Percentiles rank a stretch among this genome's conserved stretches.
phyloP scores from a whole-genome alignment of 1,140 invertebrate species.

The Diploscapter pachys region DNA sequence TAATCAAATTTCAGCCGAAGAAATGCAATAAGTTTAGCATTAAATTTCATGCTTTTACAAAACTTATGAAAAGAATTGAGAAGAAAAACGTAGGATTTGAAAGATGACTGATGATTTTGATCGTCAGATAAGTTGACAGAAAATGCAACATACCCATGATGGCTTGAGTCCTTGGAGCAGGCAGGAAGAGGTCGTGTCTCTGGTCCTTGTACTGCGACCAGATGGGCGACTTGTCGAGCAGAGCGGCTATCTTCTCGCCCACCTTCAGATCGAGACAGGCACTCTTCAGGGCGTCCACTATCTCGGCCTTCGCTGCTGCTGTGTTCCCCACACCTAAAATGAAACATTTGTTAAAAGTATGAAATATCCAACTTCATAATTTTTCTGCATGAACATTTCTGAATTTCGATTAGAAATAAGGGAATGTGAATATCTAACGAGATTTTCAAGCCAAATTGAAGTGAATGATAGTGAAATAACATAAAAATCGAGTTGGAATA shows the following conservation, averaged over 20 bases:
- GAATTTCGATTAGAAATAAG: too few relatives aligned
- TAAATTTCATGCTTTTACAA: too few relatives aligned
- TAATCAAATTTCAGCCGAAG: too few relatives aligned
- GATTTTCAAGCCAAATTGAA: not conserved
- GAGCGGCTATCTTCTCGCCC: conserved; percentile 75
- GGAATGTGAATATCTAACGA: too few relatives aligned
- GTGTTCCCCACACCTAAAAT: conserved; percentile 65
- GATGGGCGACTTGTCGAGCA: conserved; percentile 78
- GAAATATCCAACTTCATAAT: not conserved
- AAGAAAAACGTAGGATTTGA: too few relatives aligned
- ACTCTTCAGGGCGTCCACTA: conserved; percentile 89
- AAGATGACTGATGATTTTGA: too few relatives aligned
- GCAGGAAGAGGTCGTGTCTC: conserved; percentile 92
- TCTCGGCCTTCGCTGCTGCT: conserved; percentile 80
- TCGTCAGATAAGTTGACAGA: too few relatives aligned
- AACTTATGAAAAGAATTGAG: too few relatives aligned
- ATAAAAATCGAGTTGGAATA: too few relatives aligned
- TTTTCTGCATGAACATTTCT: too few relatives aligned
- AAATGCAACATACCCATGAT: conserved; percentile 27
- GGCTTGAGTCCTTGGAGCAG: conserved; percentile 60
- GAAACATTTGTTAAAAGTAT: not conserved
- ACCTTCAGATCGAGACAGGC: conserved; percentile 79
- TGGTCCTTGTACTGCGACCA: conserved; percentile 97
- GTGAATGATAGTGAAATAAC: too few relatives aligned
- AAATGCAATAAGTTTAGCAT: too few relatives aligned